Evolutionary conservation across 2,113 vertebrate species (phyloP).

Genomic region (Tragelaphus imberbis): DNA sequence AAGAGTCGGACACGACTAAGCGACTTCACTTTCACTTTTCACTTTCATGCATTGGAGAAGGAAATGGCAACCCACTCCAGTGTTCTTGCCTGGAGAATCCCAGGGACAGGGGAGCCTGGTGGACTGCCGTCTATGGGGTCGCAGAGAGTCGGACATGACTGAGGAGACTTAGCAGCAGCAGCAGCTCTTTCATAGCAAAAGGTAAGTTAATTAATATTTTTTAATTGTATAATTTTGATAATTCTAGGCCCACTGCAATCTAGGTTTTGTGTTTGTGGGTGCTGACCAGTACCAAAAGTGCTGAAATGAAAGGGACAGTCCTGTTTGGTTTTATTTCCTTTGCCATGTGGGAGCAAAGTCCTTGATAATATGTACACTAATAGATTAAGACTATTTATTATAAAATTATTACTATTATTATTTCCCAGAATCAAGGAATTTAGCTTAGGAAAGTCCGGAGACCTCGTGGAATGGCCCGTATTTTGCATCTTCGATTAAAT

Average conservation of each 20-base stretch:
- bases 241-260: not conserved
- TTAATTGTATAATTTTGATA: not conserved
- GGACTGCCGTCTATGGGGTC: no score
- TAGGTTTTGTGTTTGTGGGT: not conserved
- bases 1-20: no score
- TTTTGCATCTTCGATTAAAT: not conserved
- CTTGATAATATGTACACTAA: not conserved
- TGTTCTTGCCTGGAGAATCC: no score
- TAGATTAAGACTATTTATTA: not conserved
- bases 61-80: no score
- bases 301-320: constrained; percentile 31
- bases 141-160: no score
- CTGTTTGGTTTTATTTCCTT: not conserved
- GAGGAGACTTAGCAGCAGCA: no score
- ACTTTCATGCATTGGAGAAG: no score
- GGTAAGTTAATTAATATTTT: not conserved
- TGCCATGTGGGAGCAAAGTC: not conserved
- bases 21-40: no score
- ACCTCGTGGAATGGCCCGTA: not conserved
- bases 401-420: not conserved
- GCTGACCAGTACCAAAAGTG: constrained; percentile 44
- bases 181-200: not conserved
- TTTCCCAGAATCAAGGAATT: not conserved
- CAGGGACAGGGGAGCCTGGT: no score
- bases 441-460: not conserved